These are phyloP conservation scores for Smutsia gigantea DNA, from an alignment of 2,797 vertebrate genomes.

Conservation along the genomic window DNA sequence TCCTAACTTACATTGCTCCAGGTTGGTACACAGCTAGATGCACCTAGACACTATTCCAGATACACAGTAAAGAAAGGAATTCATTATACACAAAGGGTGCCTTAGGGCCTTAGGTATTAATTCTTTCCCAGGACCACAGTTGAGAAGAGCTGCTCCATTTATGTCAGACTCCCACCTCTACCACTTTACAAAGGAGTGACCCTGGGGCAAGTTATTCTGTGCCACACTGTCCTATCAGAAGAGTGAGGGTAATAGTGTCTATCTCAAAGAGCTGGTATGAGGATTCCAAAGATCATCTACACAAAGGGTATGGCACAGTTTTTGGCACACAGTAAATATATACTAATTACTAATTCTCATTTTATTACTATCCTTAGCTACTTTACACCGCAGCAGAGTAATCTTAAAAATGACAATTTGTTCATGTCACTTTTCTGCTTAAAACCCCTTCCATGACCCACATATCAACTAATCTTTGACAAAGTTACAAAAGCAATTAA, in stretches of 20 bases:
- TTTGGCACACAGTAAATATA: not conserved
- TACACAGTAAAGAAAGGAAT: not conserved
- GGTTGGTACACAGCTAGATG: not conserved
- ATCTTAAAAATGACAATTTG: not conserved
- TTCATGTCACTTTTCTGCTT: not conserved
- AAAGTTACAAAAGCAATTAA: conserved; percentile 24
- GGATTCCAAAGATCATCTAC: not conserved
- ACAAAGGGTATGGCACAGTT: not conserved
- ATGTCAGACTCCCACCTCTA: not conserved
- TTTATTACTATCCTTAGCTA: not conserved
- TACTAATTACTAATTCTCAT: not conserved
- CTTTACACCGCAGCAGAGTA: not conserved
- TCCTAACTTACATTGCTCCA: not conserved
- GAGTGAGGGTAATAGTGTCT: not conserved
- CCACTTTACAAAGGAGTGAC: not conserved
- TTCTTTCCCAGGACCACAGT: not conserved
- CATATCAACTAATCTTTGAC: not conserved
- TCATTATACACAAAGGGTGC: not conserved
- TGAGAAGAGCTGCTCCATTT: not conserved
- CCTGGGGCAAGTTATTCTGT: not conserved
- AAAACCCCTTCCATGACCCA: not conserved
- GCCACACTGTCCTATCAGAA: not conserved
- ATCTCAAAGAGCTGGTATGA: not conserved
- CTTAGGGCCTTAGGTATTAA: not conserved
- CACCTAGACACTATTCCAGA: not conserved